phyloP scores from a whole-genome alignment of 2,113 vertebrate genomes.

The Catharus bicknelli region DNA sequence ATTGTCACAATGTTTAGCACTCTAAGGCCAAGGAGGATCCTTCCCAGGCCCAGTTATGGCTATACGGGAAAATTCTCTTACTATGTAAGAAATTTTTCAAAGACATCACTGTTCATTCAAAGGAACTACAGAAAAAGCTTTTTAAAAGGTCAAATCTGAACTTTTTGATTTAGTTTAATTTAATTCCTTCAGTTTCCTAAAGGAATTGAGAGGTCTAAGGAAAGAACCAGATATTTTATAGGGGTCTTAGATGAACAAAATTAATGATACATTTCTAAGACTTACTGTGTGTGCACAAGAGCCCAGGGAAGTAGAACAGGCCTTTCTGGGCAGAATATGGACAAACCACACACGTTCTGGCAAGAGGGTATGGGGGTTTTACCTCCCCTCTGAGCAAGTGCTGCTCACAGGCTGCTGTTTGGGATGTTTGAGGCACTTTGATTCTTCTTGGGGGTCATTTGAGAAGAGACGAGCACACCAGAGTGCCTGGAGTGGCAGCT shows the following conservation, averaged over 20 bases:
- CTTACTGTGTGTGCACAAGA: neutral
- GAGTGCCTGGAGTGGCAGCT: neutral
- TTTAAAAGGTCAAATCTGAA: neutral
- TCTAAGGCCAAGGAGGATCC: neutral
- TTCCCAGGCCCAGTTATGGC: neutral
- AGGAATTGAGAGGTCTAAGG: neutral
- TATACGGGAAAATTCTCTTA: neutral
- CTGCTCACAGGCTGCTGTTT: neutral
- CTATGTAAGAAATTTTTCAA: neutral
- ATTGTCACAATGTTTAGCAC: neutral
- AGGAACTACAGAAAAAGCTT: neutral
- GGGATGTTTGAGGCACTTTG: neutral
- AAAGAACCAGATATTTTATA: neutral
- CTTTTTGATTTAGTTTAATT: neutral
- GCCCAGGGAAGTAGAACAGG: neutral
- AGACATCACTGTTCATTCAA: neutral
- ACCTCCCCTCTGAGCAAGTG: neutral
- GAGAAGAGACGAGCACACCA: accelerated
- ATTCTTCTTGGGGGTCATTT: neutral
- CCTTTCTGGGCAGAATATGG: neutral
- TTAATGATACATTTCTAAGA: neutral
- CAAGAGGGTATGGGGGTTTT: neutral
- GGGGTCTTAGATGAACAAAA: neutral
- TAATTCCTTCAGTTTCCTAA: neutral
- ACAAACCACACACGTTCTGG: neutral